Evolutionary conservation across 1,140 invertebrate genomes (phyloP).

Genomic region (Pseudomyrmex gracilis): DNA sequence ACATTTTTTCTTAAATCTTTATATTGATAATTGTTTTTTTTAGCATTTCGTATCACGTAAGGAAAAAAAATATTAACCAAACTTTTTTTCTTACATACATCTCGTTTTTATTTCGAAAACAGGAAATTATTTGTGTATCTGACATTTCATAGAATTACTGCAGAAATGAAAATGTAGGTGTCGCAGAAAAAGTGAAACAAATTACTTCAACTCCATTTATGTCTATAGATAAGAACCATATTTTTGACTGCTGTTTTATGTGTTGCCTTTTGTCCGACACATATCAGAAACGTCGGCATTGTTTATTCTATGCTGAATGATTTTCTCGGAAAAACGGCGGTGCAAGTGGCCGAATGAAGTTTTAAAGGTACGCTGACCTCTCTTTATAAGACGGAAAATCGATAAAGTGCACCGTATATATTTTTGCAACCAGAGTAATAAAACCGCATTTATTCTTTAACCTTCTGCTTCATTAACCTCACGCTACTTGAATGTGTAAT

Average conservation of each 20-base stretch:
- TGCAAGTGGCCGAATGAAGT: slow-evolving; percentile 43
- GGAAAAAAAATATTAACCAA: background rate
- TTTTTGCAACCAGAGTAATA: slow-evolving; percentile 16
- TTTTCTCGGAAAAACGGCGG: slow-evolving; percentile 31
- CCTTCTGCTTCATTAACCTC: slow-evolving; percentile 2
- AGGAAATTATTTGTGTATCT: slow-evolving; percentile 44
- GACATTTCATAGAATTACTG: slow-evolving; percentile 28
- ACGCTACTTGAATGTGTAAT: background rate
- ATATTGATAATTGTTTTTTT: background rate
- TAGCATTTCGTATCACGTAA: background rate
- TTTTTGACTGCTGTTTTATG: background rate
- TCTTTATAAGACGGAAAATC: slow-evolving; percentile 32
- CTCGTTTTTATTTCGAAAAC: background rate
- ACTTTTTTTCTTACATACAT: background rate
- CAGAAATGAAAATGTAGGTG: slow-evolving; percentile 38
- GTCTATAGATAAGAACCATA: background rate
- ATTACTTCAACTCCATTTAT: background rate
- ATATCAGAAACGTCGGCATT: background rate
- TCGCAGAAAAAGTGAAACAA: slow-evolving; percentile 47
- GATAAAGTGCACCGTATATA: slow-evolving; percentile 38
- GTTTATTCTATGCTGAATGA: slow-evolving; percentile 49
- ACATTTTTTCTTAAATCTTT: background rate
- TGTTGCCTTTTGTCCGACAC: background rate
- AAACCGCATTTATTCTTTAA: slow-evolving; percentile 29
- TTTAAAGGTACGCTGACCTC: slow-evolving; percentile 47